Base-by-base conservation (phyloP, 2,888 invertebrate species). In the Acrocyrtus sp. region DNA sequence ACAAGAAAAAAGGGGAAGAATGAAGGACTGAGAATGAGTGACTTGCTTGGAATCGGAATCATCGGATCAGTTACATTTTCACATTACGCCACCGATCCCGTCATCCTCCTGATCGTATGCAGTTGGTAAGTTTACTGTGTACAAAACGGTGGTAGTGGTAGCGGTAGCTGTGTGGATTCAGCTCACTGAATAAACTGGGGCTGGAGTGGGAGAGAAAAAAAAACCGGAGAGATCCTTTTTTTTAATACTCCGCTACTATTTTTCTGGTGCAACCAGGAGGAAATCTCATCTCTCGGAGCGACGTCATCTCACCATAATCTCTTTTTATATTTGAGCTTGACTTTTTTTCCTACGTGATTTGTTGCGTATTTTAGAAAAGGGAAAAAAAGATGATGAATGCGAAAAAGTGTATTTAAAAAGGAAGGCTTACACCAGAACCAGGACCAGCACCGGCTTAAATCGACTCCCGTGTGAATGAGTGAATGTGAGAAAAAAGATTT, bases 281-380 rank as follows among this genome's bases (percentile, higher is more conserved):
- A 70, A 70, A 70, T 70, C 70, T 70, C 62, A 62, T 70, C 54
- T 62, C 41, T 60, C 17, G 6, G 34, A 34, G 34, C 34, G 34
- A 34, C 51, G 17, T 26, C 27, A 10, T 51, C 51, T 24, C 51
- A 34, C 21, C 21, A 21, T 56, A 56, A 56, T 56, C 56, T 56
- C 41, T 10, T 47, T 10, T 10, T 34, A 5, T 34, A 8, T 10
- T 34, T 10, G 10, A 34, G n/a, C 41, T 47, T 34, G 6, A 34
- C 34, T 34, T 34, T 12, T 8, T 12, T 34, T 34, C n/a, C 34
- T 34, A 34, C 34, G 34, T 34, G 34, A 34, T 34, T 34, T 34
- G 34, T 34, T 34, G 12, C n/a, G 34, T 12, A 8, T 34, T 34
- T 8, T 34, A 12, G 34, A n/a, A n/a, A n/a, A n/a, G n/a, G n/a